phyloP scores from a whole-genome alignment of 2,113 vertebrate genomes.

The Balaenoptera acutorostrata region DNA sequence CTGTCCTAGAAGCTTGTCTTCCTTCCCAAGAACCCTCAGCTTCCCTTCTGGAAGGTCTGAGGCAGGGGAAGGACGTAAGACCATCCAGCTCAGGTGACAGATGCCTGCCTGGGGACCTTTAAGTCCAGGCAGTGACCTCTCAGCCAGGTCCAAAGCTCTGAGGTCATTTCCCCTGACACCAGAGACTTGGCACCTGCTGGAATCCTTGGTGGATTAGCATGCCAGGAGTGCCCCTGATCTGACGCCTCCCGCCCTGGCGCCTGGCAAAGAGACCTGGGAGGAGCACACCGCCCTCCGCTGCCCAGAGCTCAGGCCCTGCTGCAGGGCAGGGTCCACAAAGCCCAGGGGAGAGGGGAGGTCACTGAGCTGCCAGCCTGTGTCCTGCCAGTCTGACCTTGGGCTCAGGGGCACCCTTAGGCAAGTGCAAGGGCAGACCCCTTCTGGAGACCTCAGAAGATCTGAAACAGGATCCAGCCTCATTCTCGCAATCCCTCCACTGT shows the following conservation, averaged over 20 bases:
- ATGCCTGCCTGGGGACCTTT: conserved; percentile 63
- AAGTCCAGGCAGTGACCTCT: conserved; percentile 65
- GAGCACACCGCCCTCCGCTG: not conserved
- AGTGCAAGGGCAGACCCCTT: not conserved
- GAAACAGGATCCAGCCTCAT: not conserved
- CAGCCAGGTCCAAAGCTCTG: conserved; percentile 64
- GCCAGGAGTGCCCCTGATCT: conserved; percentile 63
- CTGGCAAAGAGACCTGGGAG: not conserved
- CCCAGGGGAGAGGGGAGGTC: fast-evolving
- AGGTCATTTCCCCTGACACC: conserved; percentile 68
- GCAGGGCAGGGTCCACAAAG: not conserved
- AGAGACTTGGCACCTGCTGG: conserved; percentile 21
- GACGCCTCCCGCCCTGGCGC: conserved; percentile 37
- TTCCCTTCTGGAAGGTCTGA: not conserved
- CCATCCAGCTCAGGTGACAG: not conserved
- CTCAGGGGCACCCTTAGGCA: not conserved
- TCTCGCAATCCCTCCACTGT: not conserved
- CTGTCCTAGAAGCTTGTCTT: not conserved
- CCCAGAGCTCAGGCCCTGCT: not conserved
- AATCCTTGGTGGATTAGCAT: not conserved
- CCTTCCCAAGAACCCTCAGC: not conserved
- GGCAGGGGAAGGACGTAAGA: not conserved
- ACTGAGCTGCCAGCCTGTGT: not conserved
- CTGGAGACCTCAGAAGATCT: not conserved
- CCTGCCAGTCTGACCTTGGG: not conserved